Conservation (phyloP, 2,797 vertebrate genomes). For the Phalloptychus januarius region DNA sequence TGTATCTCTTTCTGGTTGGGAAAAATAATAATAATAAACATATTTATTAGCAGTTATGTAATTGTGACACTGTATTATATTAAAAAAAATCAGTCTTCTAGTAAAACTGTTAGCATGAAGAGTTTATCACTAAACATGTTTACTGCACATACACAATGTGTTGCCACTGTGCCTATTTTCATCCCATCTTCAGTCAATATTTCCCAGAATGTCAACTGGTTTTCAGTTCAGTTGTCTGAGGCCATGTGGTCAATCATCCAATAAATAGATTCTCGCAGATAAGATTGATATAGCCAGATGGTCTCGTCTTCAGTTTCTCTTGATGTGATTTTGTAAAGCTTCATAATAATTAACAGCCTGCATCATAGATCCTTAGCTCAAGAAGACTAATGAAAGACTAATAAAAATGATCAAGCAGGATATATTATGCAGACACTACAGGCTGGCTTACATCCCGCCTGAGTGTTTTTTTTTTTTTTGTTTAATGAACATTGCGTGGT, state of each 20-base stretch:
- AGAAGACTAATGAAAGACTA: constrained; percentile 4
- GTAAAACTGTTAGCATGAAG: neutral
- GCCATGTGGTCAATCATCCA: neutral
- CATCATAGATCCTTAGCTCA: neutral
- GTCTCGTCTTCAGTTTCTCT: constrained; percentile 6
- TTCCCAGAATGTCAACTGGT: neutral
- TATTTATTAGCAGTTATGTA: neutral
- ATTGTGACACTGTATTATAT: neutral
- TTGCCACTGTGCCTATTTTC: neutral
- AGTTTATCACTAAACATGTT: neutral
- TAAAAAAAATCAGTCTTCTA: neutral
- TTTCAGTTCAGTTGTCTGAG: neutral
- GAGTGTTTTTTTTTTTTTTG: neutral
- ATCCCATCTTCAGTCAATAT: neutral
- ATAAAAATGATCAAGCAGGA: constrained; percentile 10
- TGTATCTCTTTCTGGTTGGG: neutral
- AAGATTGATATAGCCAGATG: constrained; percentile 12
- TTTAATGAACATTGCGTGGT: neutral
- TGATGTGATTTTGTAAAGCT: neutral
- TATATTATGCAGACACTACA: neutral
- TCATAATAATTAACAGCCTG: constrained; percentile 17
- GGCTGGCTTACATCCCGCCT: neutral
- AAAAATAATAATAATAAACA: neutral
- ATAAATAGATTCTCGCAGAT: neutral
- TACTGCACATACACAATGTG: neutral